Conservation (phyloP, 1,140 invertebrate species). For the Camponotus floridanus region DNA sequence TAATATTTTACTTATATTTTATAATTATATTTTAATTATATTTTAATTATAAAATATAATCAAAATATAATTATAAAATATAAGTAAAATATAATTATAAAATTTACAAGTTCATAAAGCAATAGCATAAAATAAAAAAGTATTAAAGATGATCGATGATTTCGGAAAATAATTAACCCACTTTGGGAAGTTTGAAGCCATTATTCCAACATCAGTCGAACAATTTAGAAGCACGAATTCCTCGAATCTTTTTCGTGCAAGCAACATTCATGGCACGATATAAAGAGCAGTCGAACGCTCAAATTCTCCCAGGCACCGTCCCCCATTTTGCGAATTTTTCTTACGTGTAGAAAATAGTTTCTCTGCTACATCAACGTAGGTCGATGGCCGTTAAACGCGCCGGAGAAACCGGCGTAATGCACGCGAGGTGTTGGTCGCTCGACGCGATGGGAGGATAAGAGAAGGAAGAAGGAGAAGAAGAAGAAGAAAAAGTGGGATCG, state of each 20-base stretch:
- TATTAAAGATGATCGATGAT: conserved; percentile 25
- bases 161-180: not conserved
- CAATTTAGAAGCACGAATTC: conserved; percentile 9
- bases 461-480: not conserved
- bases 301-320: conserved; percentile 37
- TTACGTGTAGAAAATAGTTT: conserved; percentile 59
- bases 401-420: conserved; percentile 56
- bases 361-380: conserved; percentile 34
- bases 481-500: conserved; percentile 40
- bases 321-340: conserved; percentile 49
- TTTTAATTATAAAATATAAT: no score
- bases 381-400: conserved; percentile 56
- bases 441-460: conserved; percentile 38
- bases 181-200: not conserved
- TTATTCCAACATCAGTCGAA: not conserved
- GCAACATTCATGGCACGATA: not conserved
- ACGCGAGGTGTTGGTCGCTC: conserved; percentile 15
- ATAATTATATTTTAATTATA: no score
- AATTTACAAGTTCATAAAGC: not conserved
- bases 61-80: no score
- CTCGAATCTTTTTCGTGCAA: conserved; percentile 29
- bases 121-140: not conserved
- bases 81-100: not conserved
- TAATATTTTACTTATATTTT: no score
- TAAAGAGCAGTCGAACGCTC: not conserved